Conservation (phyloP, 37 sponge, comb jelly and placozoan species). For the Geodia barretti region DNA sequence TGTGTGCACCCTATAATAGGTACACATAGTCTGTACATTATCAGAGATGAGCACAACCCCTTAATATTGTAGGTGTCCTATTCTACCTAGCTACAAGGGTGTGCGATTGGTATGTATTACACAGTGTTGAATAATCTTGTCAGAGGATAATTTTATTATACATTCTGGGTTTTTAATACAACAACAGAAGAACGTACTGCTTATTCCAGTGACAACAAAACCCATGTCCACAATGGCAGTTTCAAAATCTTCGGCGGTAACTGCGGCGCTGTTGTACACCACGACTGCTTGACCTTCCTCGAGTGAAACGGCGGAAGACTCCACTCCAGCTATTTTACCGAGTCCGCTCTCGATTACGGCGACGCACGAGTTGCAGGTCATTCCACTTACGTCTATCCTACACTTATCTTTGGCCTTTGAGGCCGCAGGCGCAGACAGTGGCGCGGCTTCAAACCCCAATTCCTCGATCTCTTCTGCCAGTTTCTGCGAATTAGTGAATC, state of each 20-base stretch:
- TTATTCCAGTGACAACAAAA: neutral
- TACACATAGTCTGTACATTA: too few species aligned
- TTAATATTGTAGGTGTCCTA: neutral
- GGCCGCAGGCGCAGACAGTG: too few species aligned
- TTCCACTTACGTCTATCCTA: neutral
- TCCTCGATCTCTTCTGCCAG: neutral
- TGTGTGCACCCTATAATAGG: too few species aligned
- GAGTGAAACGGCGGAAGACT: neutral
- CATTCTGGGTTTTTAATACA: too few species aligned
- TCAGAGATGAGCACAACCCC: too few species aligned
- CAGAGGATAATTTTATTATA: too few species aligned
- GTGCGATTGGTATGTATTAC: too few species aligned
- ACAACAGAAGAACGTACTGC: too few species aligned
- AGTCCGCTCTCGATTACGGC: neutral
- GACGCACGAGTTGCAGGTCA: neutral
- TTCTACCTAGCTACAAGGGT: neutral
- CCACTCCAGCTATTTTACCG: neutral
- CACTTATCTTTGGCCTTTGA: too few species aligned
- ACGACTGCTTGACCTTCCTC: neutral
- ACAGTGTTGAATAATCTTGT: too few species aligned
- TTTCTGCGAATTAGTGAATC: neutral
- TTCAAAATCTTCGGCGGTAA: neutral
- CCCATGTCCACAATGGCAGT: neutral
- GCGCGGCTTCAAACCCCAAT: neutral
- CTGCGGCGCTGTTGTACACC: neutral